Percentiles rank a stretch among this genome's conserved stretches.
phyloP scores from a whole-genome alignment of 2,797 vertebrate species.

The Picus viridis region DNA sequence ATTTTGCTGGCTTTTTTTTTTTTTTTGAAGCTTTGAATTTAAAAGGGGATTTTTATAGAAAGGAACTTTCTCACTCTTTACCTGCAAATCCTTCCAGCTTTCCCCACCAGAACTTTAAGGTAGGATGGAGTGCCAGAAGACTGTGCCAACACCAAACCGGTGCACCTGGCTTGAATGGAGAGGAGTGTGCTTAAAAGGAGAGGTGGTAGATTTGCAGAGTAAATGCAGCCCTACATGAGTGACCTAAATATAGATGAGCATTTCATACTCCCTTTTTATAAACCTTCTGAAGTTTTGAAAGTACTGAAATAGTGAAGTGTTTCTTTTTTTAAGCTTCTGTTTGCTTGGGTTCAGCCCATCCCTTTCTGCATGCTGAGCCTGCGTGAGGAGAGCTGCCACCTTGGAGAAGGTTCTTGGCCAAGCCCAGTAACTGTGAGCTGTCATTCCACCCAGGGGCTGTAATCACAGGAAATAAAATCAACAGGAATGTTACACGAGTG shows the following conservation, averaged over 20 bases:
- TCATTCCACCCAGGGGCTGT: neutral
- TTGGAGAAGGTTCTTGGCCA: neutral
- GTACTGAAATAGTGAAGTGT: neutral
- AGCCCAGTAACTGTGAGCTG: neutral
- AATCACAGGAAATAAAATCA: constrained; percentile 41
- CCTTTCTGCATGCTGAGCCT: neutral
- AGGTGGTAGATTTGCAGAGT: neutral
- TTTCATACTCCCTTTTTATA: neutral
- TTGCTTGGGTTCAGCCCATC: neutral
- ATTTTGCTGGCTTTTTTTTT: neutral
- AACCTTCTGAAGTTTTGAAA: neutral
- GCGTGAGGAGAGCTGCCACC: neutral
- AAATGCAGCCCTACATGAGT: neutral
- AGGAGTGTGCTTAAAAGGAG: neutral
- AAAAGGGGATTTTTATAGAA: neutral
- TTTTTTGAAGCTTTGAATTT: neutral
- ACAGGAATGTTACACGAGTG: neutral
- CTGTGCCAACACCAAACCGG: neutral
- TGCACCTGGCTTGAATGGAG: neutral
- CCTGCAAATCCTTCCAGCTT: neutral
- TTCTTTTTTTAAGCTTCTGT: neutral
- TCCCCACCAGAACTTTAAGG: neutral
- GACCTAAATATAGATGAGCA: neutral
- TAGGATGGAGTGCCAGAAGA: neutral
- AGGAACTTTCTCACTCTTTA: neutral